Evolutionary conservation across 2,797 vertebrate genomes (phyloP), one percentile per base, ranked within the genome.

Genomic region (Mormyrus hasselquistii): DNA sequence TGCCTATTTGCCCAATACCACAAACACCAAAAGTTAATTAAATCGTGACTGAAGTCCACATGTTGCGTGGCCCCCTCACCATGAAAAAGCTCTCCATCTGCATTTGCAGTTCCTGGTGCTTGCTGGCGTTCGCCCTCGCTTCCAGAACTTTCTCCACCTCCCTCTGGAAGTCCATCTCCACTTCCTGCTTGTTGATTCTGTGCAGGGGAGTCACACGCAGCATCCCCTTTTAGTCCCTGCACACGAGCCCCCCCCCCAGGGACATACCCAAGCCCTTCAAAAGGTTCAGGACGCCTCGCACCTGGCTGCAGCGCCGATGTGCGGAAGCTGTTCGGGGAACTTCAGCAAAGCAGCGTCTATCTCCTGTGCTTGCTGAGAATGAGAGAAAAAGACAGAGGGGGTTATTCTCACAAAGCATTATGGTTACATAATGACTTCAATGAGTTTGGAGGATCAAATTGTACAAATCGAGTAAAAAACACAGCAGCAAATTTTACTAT

Each of bases 181-280:
- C 92, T 44, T 97, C 96, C 41, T 95, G 95, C 90, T 95, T 96
- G 49, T 94, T 94, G 38, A 97, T 94, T 89, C 97, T 97, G 59
- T 5, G 88, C 12, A 52, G 38, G 3, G 2, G 44, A 34, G 38
- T 14, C 49, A 38, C 41, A 82, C 0, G 16, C 29, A 41, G 47
- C 82, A 14, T 29, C 3, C 34, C 3, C 25, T 41, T 38, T 57
- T 29, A 57, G 50, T 34, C n/a, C 52, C n/a, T 22, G 29, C 14
- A 88, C 25, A 82, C 12, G 2, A 50, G 22, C 9, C 44, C 52
- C 34, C 44, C 52, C 34, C 50, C 49, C 1, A 14, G 44, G 14
- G 6, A 9, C 14, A 9, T 1, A 41, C 12, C 14, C 6, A 65
- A 6, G 53, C 25, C 47, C 7, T 14, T n/a, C 5, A 16, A 10